Evolutionary conservation across 2,888 invertebrate genomes (phyloP).

Genomic region (Lumbricus terrestris): DNA sequence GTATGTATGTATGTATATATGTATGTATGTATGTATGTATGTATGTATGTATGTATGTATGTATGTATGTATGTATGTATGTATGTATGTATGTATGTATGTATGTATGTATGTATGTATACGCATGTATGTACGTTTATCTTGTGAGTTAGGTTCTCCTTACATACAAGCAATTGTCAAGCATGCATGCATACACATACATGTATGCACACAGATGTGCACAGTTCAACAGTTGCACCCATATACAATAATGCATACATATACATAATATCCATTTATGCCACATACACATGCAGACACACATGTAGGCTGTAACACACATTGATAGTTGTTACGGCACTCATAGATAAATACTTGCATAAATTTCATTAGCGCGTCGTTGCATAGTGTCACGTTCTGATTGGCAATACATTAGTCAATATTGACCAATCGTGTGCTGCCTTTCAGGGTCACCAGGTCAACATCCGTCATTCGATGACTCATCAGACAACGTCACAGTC

Average conservation of each 20-base stretch:
- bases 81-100: neutral
- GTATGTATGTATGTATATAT: neutral
- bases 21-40: neutral
- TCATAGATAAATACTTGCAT: too few relatives aligned
- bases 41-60: neutral
- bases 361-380: neutral
- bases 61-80: neutral
- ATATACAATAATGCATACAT: too few relatives aligned
- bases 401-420: neutral
- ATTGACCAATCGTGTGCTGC: neutral
- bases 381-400: neutral
- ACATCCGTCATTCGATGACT: conserved; percentile 24
- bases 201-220: too few relatives aligned
- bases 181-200: too few relatives aligned
- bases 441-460: neutral
- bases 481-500: conserved; percentile 28
- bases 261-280: too few relatives aligned
- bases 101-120: neutral
- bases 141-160: too few relatives aligned
- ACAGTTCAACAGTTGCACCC: too few relatives aligned
- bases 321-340: too few relatives aligned
- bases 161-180: neutral
- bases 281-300: too few relatives aligned
- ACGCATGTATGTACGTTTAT: neutral
- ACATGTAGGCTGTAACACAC: too few relatives aligned